Evolutionary conservation across 1,140 invertebrate genomes (phyloP), one percentile per base, ranked within the genome.

Genomic region (Pygmarrhopalites habei): DNA sequence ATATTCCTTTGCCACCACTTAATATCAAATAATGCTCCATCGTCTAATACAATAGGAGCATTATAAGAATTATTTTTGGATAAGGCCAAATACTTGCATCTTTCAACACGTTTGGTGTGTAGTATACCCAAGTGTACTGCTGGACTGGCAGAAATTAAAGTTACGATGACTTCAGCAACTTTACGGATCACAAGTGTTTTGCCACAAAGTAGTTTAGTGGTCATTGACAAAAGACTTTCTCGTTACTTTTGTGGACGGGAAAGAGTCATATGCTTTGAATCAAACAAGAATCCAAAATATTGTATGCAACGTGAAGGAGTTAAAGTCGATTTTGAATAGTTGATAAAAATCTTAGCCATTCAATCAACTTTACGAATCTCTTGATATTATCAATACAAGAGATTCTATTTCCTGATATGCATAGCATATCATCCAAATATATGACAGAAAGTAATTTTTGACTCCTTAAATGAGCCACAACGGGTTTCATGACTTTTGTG

Each of bases 371-470:
- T n/a, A 35, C 3, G 4, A 39, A 55, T n/a, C 3, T 19, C 0
- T 1, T 15, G n/a, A 55, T 26, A 44, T 41, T 60, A 3, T 46
- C 28, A 25, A 5, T 12, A 56, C 63, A 65, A 0, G 1, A 3
- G 7, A 10, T 17, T 0, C 23, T 1, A n/a, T 1, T 52, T 19
- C 26, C 14, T 1, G 23, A 29, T 1, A 62, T 1, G 26, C 60
- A 17, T n/a, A 62, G 41, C 0, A 62, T 29, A 43, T 66, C 64
- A 43, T 66, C 64, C 14, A 66, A 28, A 58, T 62, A 66, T n/a
- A 17, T 51, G 0, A 62, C 55, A 17, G 55, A 41, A 28, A 1
- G 4, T 30, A 25, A 30, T 19, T 60, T 53, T 4, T 58, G 25
- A 29, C 7, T 39, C 28, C 60, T 5, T 2, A 58, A 35, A 1